Evolutionary conservation across 2,113 vertebrate genomes (phyloP).

Genomic region (Atrichornis clamosus): DNA sequence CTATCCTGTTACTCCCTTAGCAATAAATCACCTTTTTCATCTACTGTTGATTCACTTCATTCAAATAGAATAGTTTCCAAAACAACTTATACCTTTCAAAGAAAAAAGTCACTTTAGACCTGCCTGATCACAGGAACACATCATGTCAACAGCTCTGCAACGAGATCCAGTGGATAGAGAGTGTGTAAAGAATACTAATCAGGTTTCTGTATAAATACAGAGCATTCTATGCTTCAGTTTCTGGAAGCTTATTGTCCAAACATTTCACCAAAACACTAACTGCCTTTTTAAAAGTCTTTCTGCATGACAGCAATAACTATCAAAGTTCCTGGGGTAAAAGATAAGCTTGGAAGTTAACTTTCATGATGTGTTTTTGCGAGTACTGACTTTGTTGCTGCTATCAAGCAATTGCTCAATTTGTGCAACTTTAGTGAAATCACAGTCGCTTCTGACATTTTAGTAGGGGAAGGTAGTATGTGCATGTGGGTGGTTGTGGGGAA

Average conservation of each 20-base stretch:
- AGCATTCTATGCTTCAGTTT: background rate
- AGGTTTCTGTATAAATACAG: slow-evolving; percentile 52
- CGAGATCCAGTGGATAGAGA: background rate
- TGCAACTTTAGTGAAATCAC: background rate
- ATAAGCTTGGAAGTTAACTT: slow-evolving; percentile 10
- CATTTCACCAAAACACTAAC: slow-evolving; percentile 5
- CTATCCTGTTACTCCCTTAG: background rate
- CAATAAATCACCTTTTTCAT: background rate
- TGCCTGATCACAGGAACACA: slow-evolving; percentile 14
- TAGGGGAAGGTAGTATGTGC: background rate
- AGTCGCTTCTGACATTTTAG: background rate
- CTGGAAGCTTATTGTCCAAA: slow-evolving; percentile 25
- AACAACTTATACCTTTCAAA: background rate
- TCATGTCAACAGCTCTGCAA: slow-evolving; percentile 12
- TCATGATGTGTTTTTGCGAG: background rate
- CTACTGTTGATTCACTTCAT: background rate
- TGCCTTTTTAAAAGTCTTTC: background rate
- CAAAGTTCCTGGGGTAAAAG: background rate
- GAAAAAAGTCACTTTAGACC: background rate
- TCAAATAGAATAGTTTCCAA: slow-evolving; percentile 6
- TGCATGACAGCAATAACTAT: background rate
- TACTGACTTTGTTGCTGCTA: background rate
- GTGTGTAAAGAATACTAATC: slow-evolving; percentile 52
- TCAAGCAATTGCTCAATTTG: background rate
- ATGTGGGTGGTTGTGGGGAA: background rate